Base-by-base conservation (phyloP, 2,888 invertebrate species). In the Crematogaster levior region DNA sequence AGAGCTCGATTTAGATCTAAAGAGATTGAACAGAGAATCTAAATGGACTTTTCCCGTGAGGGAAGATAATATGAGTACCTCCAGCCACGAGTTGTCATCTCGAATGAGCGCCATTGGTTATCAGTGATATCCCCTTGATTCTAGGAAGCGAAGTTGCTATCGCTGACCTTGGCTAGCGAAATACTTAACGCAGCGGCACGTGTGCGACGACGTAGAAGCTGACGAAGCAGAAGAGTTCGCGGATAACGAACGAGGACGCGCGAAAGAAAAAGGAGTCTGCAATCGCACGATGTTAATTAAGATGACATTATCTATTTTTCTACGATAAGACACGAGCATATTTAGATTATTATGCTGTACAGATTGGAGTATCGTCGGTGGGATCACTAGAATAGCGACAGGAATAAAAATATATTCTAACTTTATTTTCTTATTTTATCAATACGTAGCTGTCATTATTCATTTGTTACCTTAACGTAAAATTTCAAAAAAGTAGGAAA, bases 91-190 rank as follows among this genome's bases (percentile, higher is more conserved):
- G 61, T 43, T 66, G 70, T 77, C 83, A 83, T 86, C 85, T 83
- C 84, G 81, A 66, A 63, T 51, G 79, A 77, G 73, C 73, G 48
- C 53, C 24, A 61, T 73, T 58, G 60, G 81, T 89, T 91, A 91
- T 91, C 91, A 87, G 84, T 83, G 88, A 89, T 89, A 86, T 74
- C 83, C 87, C 86, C 60, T 82, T 73, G 82, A 77, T 92, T 92
- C 92, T 89, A 88, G 90, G 92, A 92, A 92, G 85, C 85, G 83
- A 88, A 87, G 85, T 88, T 87, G 89, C 87, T 91, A 92, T 92
- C 92, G 86, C 77, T 85, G 91, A 85, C 92, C 92, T 92, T 92
- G 92, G 81, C 68, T 48, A 70, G 82, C 74, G 84, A 88, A 88
- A 88, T 84, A 85, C 83, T 81, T 68, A 51, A 77, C 83, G 70